Base-by-base conservation (phyloP, 2,888 invertebrate species). In the Augiades crinisus region DNA sequence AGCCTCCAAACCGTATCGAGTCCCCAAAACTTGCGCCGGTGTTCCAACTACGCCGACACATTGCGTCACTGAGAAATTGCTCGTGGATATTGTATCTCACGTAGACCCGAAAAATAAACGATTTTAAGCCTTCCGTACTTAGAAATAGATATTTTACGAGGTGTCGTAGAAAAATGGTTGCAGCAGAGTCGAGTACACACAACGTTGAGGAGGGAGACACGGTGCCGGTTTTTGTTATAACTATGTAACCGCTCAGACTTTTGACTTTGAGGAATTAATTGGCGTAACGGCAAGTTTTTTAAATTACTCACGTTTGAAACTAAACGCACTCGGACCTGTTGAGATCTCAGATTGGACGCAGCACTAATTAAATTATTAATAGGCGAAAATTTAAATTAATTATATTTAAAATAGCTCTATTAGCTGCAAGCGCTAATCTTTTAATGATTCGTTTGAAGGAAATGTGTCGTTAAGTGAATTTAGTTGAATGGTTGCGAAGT, bases 211-310 rank as follows among this genome's bases (percentile, higher is more conserved):
- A 34, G n/a, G 40, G 37, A 41, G 44, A 53, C 59, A 54, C 62
- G 54, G 61, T 55, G 61, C 56, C 53, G 47, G 36, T 44, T 57
- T 45, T 33, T 43, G 49, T 57, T 58, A 70, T 49, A 64, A 71
- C 68, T 73, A 75, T 65, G 68, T 71, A 47, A 43, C 37, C 36
- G 53, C 54, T 59, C 58, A 63, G 68, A 75, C 67, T 79, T 81
- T 81, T 84, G 82, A 80, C 83, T 86, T 85, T 83, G 83, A 81
- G 69, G 70, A 87, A 77, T 87, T 89, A 88, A 88, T 88, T 87
- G 75, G 76, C 88, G 87, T 81, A 75, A 86, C 87, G 83, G 72
- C 71, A 65, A 66, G 66, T 68, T 70, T 74, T 62, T 27, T 81
- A 82, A 83, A 83, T 86, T 80, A 74, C 73, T 55, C 59, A 63